Evolutionary conservation across 2,113 vertebrate species (phyloP), one percentile per base, ranked within the genome.

Genomic region (Coreoperca whiteheadi): DNA sequence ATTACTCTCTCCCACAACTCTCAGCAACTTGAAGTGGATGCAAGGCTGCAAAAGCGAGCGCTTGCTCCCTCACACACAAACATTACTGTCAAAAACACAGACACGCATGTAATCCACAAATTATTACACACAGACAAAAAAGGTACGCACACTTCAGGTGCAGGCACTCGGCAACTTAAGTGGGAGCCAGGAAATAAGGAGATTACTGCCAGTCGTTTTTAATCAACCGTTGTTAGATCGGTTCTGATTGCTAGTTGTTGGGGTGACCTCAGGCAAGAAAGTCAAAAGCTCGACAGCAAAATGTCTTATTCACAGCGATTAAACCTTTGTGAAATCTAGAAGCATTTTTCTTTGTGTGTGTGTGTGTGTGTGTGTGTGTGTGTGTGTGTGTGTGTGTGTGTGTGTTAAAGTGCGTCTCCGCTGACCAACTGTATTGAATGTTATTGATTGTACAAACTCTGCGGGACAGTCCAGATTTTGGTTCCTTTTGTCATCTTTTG

Each of bases 141-240:
- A 60, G 25, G 46, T 12, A 59, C 48, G 28, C 57, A 53, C 46
- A 68, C 81, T 84, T 89, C 60, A 85, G 74, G 71, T 61, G 63
- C 23, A 39, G 66, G 34, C 73, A 86, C 80, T 87, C 41, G 56
- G 48, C 25, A 50, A 66, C 69, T 79, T 51, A 87, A 92, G 90
- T 88, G 83, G 88, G 46, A 57, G 77, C 71, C 11, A 75, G 79
- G 86, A 93, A 93, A 90, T 93, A 68, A 90, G 85, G 84, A 82
- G 90, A 92, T 93, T 91, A 93, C 69, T 54, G 79, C 63, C 8
- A 68, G 74, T 77, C 78, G 34, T 82, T 87, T 86, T 82, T 90
- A 92, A 89, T 93, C 88, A 89, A 76, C 56, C 6, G 2, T 56
- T 25, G 75, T 43, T 79, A 73, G 75, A 86, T 86, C 83, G 73